phyloP scores from a whole-genome alignment of 1,140 invertebrate genomes.

The Cherax quadricarinatus region DNA sequence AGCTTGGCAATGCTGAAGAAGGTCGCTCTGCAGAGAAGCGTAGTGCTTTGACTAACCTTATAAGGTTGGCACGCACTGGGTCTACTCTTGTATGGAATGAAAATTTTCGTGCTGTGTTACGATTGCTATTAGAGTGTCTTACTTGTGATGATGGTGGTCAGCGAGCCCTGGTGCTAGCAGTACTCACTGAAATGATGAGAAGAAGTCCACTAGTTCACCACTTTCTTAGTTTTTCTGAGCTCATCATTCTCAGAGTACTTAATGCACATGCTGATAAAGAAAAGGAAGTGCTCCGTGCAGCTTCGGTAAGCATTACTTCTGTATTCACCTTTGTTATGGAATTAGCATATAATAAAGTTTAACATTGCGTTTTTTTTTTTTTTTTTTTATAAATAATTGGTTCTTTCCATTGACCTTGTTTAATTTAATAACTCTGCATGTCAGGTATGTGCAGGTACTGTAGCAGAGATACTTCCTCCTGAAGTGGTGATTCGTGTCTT shows the following conservation, averaged over 20 bases:
- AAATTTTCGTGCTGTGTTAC: slow-evolving; percentile 84
- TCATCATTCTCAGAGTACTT: slow-evolving; percentile 91
- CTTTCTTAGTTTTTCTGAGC: slow-evolving; percentile 91
- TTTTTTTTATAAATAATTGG: no score
- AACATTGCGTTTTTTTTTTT: no score
- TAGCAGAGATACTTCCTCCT: slow-evolving; percentile 85
- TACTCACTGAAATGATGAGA: slow-evolving; percentile 88
- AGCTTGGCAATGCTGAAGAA: slow-evolving; percentile 66
- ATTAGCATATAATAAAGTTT: no score
- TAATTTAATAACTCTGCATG: not conserved
- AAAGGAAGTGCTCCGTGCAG: slow-evolving; percentile 82
- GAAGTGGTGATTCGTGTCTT: slow-evolving; percentile 83
- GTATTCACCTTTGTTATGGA: not conserved
- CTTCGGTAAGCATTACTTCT: slow-evolving; percentile 47
- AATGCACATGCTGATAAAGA: slow-evolving; percentile 87
- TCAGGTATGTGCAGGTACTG: slow-evolving; percentile 83
- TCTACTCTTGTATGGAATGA: slow-evolving; percentile 79
- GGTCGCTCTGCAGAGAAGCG: slow-evolving; percentile 76
- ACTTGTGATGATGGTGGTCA: slow-evolving; percentile 83
- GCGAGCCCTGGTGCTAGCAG: slow-evolving; percentile 85
- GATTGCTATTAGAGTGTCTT: slow-evolving; percentile 85
- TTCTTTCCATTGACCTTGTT: no score
- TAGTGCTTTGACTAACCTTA: slow-evolving; percentile 77
- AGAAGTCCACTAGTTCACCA: slow-evolving; percentile 84
- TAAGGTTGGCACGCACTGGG: slow-evolving; percentile 78